Evolutionary conservation across 2,113 vertebrate species (phyloP).

Genomic region (Gallinago undulata): DNA sequence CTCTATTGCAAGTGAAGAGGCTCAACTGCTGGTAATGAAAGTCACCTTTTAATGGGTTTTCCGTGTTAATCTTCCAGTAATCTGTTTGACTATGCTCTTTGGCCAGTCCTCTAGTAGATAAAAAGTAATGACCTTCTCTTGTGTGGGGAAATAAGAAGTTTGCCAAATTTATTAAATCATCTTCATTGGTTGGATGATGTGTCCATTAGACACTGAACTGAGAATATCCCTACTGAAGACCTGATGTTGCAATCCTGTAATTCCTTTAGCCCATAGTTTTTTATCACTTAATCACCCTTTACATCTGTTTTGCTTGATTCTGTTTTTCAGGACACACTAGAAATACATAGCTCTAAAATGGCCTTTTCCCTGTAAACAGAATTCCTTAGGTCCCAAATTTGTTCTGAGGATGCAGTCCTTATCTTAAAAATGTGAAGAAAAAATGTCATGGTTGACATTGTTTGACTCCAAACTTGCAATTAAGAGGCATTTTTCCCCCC

Average conservation of each 20-base stretch:
- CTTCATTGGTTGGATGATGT: not conserved
- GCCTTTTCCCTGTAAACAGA: not conserved
- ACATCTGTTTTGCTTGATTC: conserved; percentile 8
- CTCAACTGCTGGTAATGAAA: not conserved
- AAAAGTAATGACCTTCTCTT: conserved; percentile 22
- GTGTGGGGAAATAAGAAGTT: conserved; percentile 5
- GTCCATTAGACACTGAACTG: not conserved
- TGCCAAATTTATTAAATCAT: not conserved
- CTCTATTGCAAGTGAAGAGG: not conserved
- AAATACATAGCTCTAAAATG: not conserved
- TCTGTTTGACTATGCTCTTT: conserved; percentile 17
- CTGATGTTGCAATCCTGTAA: not conserved
- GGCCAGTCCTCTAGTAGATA: not conserved
- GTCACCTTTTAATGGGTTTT: conserved; percentile 32
- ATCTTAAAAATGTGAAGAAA: not conserved
- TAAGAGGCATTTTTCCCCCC: not conserved
- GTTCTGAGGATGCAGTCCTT: not conserved
- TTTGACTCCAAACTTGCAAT: not conserved
- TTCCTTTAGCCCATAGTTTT: conserved; percentile 10
- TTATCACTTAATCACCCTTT: conserved; percentile 23
- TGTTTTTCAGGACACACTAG: not conserved
- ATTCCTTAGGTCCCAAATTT: not conserved
- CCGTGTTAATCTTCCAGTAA: conserved; percentile 43
- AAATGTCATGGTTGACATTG: not conserved
- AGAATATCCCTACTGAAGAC: not conserved